These are phyloP conservation scores for Pachyuromys duprasi DNA, from an alignment of 2,797 vertebrate genomes.

Conservation along the genomic window DNA sequence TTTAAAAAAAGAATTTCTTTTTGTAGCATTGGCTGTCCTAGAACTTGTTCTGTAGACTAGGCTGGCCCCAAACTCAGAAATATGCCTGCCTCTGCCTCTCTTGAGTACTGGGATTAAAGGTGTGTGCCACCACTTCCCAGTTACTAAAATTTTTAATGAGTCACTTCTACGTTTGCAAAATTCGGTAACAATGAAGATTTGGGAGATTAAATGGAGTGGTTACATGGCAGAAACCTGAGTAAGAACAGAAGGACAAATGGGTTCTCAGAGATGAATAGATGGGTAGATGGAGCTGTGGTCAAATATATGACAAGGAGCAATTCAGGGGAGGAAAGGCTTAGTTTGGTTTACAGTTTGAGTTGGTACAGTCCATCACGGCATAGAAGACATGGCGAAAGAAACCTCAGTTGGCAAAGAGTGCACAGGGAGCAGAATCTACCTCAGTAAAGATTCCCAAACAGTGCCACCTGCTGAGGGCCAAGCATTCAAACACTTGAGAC, in stretches of 20 bases:
- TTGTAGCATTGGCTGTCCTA: background rate
- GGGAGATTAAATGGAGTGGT: background rate
- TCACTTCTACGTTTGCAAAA: constrained; percentile 48
- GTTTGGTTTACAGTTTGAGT: background rate
- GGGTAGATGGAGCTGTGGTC: background rate
- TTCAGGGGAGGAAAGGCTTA: background rate
- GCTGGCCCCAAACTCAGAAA: background rate
- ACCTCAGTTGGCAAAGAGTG: background rate
- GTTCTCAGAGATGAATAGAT: background rate
- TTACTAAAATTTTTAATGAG: constrained; percentile 30
- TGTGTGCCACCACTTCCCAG: background rate
- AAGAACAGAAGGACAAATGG: constrained; percentile 22
- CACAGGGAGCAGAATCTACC: background rate
- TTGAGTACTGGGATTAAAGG: background rate
- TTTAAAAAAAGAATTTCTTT: background rate
- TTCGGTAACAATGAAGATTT: constrained; percentile 34
- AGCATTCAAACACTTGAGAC: background rate
- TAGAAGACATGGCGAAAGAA: background rate
- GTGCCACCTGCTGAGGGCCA: background rate
- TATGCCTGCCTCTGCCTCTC: background rate
- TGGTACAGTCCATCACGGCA: background rate
- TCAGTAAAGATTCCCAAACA: background rate
- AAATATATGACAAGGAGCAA: background rate
- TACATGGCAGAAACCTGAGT: constrained; percentile 20
- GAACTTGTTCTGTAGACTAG: background rate